Base-by-base conservation (phyloP, 2,113 vertebrate species). In the Tetraodon nigroviridis region DNA sequence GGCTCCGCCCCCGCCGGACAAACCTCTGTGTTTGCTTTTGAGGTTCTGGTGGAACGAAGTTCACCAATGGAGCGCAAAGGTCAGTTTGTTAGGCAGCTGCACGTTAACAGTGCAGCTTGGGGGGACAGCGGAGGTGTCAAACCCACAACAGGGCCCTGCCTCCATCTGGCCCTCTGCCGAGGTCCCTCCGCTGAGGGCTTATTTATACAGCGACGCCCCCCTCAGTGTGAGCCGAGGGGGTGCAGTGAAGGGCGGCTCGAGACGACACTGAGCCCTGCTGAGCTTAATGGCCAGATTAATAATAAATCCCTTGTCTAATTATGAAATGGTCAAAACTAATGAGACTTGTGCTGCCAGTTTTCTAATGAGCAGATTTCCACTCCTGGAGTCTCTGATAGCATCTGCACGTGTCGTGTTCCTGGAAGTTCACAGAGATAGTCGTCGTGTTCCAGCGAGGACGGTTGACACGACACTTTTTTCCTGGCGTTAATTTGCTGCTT, bases 271-370 rank as follows among this genome's bases (percentile, higher is more conserved):
- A 70, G 69, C 46, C 59, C 50, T 68, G 60, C 51, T 40, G 67
- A 54, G 52, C 57, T 73, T 84, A 86, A 87, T 82, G 69, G 48
- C 57, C 50, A 63, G 76, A 81, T 85, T 84, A 87, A 85, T 86
- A 82, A 86, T 84, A 78, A 76, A 81, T 83, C 61, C 66, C 76
- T 64, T 44, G 64, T 64, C 73, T 76, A 84, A 84, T 86, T 87
- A 86, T 74, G 63, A 79, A 75, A 74, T 73, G 60, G 63, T 69
- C 71, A 64, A 62, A 68, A 59, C 67, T 82, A 84, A 87, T 74
- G 78, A 86, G 84, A 75, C 79, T 73, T 68, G 58, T 64, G 68
- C 73, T 71, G 64, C 63, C 50, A 6, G 20, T 71, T 74, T 79
- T 71, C 66, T 78, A 86, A 86, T 84, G 74, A 84, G 69, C 17